phyloP scores from a whole-genome alignment of 2,113 vertebrate genomes.

The Python bivittatus region DNA sequence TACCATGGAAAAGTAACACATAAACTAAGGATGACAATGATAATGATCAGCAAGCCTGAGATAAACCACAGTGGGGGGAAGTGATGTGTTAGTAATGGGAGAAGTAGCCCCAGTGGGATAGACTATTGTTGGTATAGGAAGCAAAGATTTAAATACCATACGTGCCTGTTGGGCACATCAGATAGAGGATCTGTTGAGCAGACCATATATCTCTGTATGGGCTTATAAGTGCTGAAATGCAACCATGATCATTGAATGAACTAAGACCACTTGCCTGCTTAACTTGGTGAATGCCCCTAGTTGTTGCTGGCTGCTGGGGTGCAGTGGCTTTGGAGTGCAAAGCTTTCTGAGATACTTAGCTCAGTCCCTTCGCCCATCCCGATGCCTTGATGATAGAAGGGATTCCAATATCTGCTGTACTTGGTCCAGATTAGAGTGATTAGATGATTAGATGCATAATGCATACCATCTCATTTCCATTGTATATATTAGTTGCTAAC shows the following conservation, averaged over 20 bases:
- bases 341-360: not conserved
- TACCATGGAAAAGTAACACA: not conserved
- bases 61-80: not conserved
- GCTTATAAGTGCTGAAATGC: not conserved
- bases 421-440: not conserved
- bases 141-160: not conserved
- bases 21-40: not conserved
- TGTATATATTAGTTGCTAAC: not conserved
- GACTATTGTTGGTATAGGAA: too few relatives aligned
- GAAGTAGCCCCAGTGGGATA: too few relatives aligned
- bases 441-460: slow-evolving; percentile 3
- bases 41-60: not conserved
- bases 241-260: not conserved
- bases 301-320: not conserved
- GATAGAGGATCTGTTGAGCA: not conserved
- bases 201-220: not conserved
- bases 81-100: not conserved
- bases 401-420: not conserved
- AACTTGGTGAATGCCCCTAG: not conserved
- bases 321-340: not conserved
- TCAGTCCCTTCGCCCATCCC: not conserved
- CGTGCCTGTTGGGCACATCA: not conserved
- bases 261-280: not conserved
- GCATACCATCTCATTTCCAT: not conserved
- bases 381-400: not conserved